Percentiles rank a stretch among this genome's conserved stretches.
Evolutionary conservation across 2,113 vertebrate species (phyloP).

Genomic region (Poecile atricapillus): DNA sequence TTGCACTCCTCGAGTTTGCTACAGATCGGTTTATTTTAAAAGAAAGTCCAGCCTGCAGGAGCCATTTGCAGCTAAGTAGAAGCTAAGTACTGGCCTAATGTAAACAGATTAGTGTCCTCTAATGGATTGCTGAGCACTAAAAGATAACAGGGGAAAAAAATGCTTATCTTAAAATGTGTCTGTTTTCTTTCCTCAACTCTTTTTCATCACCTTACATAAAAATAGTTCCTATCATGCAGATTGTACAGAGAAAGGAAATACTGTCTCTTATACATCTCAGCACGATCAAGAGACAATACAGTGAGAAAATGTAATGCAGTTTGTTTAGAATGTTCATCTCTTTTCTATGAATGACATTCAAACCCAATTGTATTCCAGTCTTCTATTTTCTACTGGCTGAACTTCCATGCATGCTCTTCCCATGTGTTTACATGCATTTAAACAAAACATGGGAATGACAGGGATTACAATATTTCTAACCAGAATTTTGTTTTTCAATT

Average conservation of each 20-base stretch:
- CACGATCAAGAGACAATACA: not conserved
- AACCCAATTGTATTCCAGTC: not conserved
- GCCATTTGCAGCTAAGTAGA: not conserved
- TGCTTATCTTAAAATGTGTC: not conserved
- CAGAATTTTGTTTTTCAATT: not conserved
- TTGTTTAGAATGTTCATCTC: not conserved
- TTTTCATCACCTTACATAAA: not conserved
- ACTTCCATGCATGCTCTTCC: not conserved
- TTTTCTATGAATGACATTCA: not conserved
- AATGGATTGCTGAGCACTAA: not conserved
- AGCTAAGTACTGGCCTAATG: not conserved
- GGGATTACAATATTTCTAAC: not conserved
- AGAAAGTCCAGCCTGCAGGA: not conserved
- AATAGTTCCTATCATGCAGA: not conserved
- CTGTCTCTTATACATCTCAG: not conserved
- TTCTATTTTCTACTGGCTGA: not conserved
- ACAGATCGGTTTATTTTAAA: not conserved
- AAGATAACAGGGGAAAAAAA: not conserved
- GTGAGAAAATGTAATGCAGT: not conserved
- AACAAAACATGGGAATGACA: not conserved
- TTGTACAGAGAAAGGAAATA: not conserved
- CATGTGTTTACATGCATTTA: rapidly evolving
- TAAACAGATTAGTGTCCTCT: not conserved
- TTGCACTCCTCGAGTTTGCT: not conserved
- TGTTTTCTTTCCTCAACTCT: not conserved